Evolutionary conservation across 2,797 vertebrate species (phyloP), one percentile per base, ranked within the genome.

Genomic region (Varecia variegata): DNA sequence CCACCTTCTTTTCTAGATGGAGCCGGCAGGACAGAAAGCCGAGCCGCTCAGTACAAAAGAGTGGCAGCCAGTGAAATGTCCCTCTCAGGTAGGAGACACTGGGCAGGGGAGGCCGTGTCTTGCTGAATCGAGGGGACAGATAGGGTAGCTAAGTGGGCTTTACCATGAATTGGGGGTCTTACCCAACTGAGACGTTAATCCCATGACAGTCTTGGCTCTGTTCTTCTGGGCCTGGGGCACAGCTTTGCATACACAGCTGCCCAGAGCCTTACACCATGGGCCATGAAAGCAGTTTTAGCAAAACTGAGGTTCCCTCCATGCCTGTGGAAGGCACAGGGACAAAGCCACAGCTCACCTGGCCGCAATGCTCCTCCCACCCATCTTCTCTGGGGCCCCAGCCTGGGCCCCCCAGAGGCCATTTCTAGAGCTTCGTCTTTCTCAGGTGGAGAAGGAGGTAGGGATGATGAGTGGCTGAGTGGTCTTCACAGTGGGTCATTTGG

Each of bases 81-180:
- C 98, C 2, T 97, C 98, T 71, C 95, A 98, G 98, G 99, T 99
- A 97, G 81, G 97, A 86, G 12, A 6, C 3, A 3, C 84, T 92
- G 11, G 52, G 9, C 2, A n/a, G 9, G 8, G 47, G 47, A 38
- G 32, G 30, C 23, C 0, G 30, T 35, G 50, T 35, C 32, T 38
- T 56, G 7, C 21, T 60, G 79, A 77, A 68, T 17, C 0, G 11
- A 25, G 74, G 40, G 9, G 4, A n/a, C n/a, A 23, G 27, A 3
- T 8, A 10, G 17, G 9, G 15, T 30, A 30, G 32, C 13, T 4
- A 43, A 13, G 20, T 38, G 45, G 47, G 45, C 79, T 93, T 88
- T 56, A 47, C 50, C 38, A 27, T 68, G 68, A 79, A n/a, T 3
- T 32, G n/a, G 40, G 52, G 20, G 56, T 84, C 73, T 67, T 71